phyloP scores from a whole-genome alignment of 2,797 vertebrate species.

The Australoheros facetus region DNA sequence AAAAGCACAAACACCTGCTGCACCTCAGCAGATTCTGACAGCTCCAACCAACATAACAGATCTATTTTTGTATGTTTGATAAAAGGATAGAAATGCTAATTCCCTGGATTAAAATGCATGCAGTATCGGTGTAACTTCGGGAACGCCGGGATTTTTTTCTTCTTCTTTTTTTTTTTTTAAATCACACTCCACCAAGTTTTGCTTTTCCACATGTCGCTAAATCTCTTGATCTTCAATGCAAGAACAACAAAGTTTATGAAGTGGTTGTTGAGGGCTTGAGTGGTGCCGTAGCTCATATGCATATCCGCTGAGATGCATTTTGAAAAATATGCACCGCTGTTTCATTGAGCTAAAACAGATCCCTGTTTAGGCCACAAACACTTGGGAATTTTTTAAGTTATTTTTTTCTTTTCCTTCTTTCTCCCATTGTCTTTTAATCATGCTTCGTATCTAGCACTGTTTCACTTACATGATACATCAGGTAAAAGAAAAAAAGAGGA shows the following conservation, averaged over 20 bases:
- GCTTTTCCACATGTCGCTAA: constrained; percentile 5
- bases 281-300: constrained; percentile 8
- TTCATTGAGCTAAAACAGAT: constrained; percentile 38
- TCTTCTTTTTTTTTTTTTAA: neutral
- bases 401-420: neutral
- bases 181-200: neutral
- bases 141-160: constrained; percentile 9
- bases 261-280: constrained; percentile 6
- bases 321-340: constrained; percentile 24
- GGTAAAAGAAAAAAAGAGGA: neutral
- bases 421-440: neutral
- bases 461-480: constrained; percentile 1
- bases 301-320: constrained; percentile 42
- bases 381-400: neutral
- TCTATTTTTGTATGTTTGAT: constrained; percentile 67
- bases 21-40: constrained; percentile 24
- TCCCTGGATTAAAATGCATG: constrained; percentile 73
- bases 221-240: constrained; percentile 54
- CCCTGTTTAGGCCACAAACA: constrained; percentile 29
- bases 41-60: constrained; percentile 23
- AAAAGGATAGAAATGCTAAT: constrained; percentile 71
- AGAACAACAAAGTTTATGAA: constrained; percentile 54
- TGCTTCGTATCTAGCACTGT: neutral
- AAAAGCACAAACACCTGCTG: constrained; percentile 24
- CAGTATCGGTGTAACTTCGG: constrained; percentile 30